A percentile compares a stretch with the other conserved stretches of the same genome.
These are phyloP conservation scores for Ophion obscuratus DNA, from an alignment of 2,888 invertebrate species.

Conservation along the genomic window DNA sequence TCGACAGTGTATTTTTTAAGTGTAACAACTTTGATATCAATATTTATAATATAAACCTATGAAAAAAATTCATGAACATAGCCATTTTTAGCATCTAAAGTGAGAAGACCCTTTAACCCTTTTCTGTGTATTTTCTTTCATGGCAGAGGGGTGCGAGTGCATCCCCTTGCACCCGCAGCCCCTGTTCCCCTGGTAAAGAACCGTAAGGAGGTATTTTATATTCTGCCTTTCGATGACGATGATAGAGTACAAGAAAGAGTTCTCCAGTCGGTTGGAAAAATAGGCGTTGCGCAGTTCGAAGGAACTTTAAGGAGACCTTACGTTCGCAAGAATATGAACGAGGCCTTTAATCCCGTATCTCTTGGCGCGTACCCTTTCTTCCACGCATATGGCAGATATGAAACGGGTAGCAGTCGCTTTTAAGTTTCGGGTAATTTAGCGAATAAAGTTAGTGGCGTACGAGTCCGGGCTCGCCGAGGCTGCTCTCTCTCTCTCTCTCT, in stretches of 20 bases:
- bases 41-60: no score
- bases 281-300: conserved; percentile 57
- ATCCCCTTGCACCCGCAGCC: no score
- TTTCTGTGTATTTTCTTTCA: no score
- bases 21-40: no score
- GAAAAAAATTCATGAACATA: no score
- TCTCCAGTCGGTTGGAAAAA: conserved; percentile 60
- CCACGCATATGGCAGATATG: conserved; percentile 33
- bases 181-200: not conserved
- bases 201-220: not conserved
- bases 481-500: not conserved
- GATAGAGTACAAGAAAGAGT: conserved; percentile 17
- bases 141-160: no score
- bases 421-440: conserved; percentile 77
- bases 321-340: conserved; percentile 26
- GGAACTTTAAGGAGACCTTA: conserved; percentile 5
- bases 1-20: no score
- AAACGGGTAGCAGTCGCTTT: conserved; percentile 75
- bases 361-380: conserved; percentile 16
- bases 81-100: no score
- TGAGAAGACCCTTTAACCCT: no score
- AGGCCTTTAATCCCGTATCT: not conserved
- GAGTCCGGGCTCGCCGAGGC: conserved; percentile 53
- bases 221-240: conserved; percentile 15
- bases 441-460: conserved; percentile 75